These are phyloP conservation scores for Sciurus carolinensis DNA, from an alignment of 2,797 vertebrate genomes.

Conservation along the genomic window DNA sequence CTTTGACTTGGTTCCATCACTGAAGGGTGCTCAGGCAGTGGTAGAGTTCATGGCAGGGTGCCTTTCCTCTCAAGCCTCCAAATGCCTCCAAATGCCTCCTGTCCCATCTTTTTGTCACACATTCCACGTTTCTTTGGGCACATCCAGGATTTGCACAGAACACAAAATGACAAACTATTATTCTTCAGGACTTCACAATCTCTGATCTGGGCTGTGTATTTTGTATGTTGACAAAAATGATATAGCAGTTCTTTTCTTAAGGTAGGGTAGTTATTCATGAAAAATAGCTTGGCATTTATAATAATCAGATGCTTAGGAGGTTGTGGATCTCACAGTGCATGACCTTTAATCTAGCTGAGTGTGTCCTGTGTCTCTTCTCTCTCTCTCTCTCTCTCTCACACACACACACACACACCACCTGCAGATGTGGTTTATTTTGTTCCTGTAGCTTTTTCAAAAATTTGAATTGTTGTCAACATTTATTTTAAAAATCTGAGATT, in stretches of 20 bases:
- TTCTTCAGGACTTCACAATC: not conserved
- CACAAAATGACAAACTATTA: not conserved
- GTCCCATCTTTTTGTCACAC: not conserved
- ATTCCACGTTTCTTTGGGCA: not conserved
- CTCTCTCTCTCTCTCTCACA: not conserved
- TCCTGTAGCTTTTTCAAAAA: slow-evolving; percentile 26
- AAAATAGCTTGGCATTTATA: not conserved
- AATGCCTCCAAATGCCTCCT: not conserved
- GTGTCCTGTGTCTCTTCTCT: not conserved
- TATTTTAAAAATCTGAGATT: slow-evolving; percentile 25
- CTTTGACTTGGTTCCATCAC: not conserved
- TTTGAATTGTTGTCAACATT: slow-evolving; percentile 60
- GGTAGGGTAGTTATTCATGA: not conserved
- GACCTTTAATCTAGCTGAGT: not conserved
- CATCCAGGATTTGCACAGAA: not conserved
- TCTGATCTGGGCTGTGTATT: not conserved
- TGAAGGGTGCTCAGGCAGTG: not conserved
- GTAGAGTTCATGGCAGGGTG: not conserved
- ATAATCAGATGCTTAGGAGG: not conserved
- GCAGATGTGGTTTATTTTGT: slow-evolving; percentile 39
- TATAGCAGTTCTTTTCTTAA: not conserved
- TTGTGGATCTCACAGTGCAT: not conserved
- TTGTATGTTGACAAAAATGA: not conserved
- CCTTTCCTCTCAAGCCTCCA: not conserved
- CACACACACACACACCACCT: not conserved